Evolutionary conservation across 1,140 invertebrate genomes (phyloP), one percentile per base, ranked within the genome.

Genomic region (Batillaria attramentaria): DNA sequence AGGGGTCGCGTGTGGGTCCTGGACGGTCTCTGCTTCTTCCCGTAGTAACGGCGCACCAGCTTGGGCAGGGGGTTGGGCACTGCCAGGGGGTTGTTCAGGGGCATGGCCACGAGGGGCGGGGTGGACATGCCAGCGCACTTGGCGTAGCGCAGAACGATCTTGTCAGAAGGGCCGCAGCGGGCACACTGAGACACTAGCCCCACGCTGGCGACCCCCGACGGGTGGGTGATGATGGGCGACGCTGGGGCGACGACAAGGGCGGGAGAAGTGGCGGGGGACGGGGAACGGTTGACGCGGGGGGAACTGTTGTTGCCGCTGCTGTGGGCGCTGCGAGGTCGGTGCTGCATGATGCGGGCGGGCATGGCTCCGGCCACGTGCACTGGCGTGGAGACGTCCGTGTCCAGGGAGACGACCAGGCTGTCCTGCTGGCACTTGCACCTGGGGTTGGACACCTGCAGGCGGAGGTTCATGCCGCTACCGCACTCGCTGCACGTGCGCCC

Each of bases 401-500:
- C n/a, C 13, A 20, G 1, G 46, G 83, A 75, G n/a, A 85, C 75
- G 62, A 82, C 50, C 41, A 88, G 82, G 31, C 85, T 85, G 77
- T 88, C 87, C 62, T 85, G 80, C 68, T 85, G 85, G 83, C 87
- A 88, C 73, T 85, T 84, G 82, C 87, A 88, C 79, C 84, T 79
- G 50, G 86, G 84, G 73, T 88, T 86, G 75, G 66, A 81, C 77
- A 81, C 81, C 81, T 87, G 80, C 65, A 88, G 82, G 57, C 83
- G 85, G 65, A 88, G 81, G 79, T 87, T 87, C 81, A 84, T 84
- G 77, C 87, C 86, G 77, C 83, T 82, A 20, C 87, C 87, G 83
- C 87, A 88, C 70, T 84, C 81, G 35, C 72, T 60, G 81, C 87
- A 87, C 28, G 83, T 86, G 70, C 83, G 78, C 28, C 76, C 77